Base-by-base conservation (phyloP, 2,797 vertebrate genomes). In the Sebastes kiyomatsui region DNA sequence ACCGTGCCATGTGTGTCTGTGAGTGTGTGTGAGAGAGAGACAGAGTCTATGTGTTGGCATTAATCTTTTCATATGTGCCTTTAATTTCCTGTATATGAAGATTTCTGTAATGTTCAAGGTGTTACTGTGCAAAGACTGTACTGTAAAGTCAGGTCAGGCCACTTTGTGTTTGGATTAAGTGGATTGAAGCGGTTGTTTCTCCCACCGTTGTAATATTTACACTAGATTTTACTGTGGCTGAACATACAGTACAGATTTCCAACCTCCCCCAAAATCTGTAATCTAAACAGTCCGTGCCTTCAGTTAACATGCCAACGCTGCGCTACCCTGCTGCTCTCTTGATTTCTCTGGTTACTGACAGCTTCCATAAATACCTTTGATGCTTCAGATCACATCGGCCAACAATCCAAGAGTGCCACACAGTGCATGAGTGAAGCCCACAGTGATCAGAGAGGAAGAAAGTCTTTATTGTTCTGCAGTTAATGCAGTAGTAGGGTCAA, bases 1-100 rank as follows among this genome's bases (percentile, higher is more conserved):
- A 91, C 90, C 55, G 82, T 86, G 88, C 92, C 86, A 88, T 92
- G 90, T 93, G 91, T 91, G 85, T 87, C 79, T 91, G 58, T 0
- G 49, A 70, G 75, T 60, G 54, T 72, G 82, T 64, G 64, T 54
- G 79, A 22, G 52, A 30, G 54, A 52, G 46, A 58, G 46, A 25
- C 9, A 1, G 60, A 9, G 62, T 58, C 84, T 77, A 75, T 70
- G 70, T 55, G 62, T 81, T 84, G 73, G 79, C 76, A 82, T 91
- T 84, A 71, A 81, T 88, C 86, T 89, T 82, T 20, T 27, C 82
- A 72, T 80, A 82, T 82, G 78, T 58, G 81, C 60, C 80, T 84
- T 88, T 72, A 80, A 87, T 81, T 78, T 90, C 64, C 65, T 75
- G 64, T 33, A 28, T 38, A 55, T 62, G 61, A 75, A 59, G 67